These are phyloP conservation scores for Chrosomus eos DNA, from an alignment of 2,797 vertebrate species.

Conservation along the genomic window DNA sequence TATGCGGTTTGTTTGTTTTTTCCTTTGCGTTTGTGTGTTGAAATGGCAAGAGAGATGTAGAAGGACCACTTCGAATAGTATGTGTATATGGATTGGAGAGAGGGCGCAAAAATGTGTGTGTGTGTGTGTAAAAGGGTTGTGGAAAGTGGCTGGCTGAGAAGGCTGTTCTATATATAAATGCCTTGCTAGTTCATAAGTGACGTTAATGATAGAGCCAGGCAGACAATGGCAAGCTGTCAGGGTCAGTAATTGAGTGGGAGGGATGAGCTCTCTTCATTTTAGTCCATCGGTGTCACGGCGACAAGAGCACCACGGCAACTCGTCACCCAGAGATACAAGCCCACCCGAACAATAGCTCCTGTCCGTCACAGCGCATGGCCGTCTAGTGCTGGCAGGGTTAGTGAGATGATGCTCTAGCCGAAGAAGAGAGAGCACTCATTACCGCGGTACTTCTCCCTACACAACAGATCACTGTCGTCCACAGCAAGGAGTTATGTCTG, in stretches of 20 bases:
- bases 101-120: constrained; percentile 26
- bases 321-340: constrained; percentile 61
- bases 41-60: constrained; percentile 18
- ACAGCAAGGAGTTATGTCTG: background rate
- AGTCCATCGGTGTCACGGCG: constrained; percentile 65
- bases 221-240: constrained; percentile 71
- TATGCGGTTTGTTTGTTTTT: constrained; percentile 44
- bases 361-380: constrained; percentile 59
- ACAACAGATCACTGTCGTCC: constrained; percentile 18
- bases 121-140: constrained; percentile 54
- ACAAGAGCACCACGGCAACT: constrained; percentile 62
- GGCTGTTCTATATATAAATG: constrained; percentile 67
- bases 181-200: constrained; percentile 68
- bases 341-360: constrained; percentile 63
- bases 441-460: constrained; percentile 33
- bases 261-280: constrained; percentile 68
- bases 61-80: constrained; percentile 20
- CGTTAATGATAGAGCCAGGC: constrained; percentile 68
- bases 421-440: constrained; percentile 59
- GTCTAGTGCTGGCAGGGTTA: constrained; percentile 56
- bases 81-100: constrained; percentile 33
- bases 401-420: constrained; percentile 60
- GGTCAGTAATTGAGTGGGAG: constrained; percentile 71
- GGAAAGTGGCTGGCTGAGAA: constrained; percentile 60
- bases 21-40: constrained; percentile 9